Conservation (phyloP, 2,888 invertebrate genomes). For the Sepiola atlantica region DNA sequence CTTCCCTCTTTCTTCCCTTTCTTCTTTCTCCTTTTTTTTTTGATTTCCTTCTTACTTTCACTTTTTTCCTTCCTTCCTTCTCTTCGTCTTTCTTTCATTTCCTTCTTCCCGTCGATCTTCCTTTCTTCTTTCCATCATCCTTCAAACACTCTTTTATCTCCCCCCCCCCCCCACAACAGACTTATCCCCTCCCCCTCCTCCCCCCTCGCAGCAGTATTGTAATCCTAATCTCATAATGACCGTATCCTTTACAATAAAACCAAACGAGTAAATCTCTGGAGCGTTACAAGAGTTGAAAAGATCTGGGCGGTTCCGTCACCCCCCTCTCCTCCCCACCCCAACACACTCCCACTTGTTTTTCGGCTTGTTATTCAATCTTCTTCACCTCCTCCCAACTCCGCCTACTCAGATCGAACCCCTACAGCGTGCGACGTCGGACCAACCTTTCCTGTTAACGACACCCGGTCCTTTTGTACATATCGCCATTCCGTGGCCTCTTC, state of each 20-base stretch:
- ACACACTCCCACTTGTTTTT: neutral
- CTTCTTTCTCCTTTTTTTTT: too few species aligned
- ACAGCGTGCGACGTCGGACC: neutral
- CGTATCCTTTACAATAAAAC: neutral
- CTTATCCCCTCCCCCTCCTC: neutral
- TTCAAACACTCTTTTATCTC: neutral
- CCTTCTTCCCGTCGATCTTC: too few species aligned
- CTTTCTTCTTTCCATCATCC: neutral
- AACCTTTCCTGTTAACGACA: neutral
- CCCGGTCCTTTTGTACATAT: neutral
- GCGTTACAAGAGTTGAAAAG: neutral
- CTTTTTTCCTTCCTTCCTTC: neutral
- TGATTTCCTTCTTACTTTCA: neutral
- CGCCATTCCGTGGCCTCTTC: neutral
- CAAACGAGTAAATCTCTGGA: neutral
- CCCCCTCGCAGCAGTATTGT: neutral
- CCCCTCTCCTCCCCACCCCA: too few species aligned
- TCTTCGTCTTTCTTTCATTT: neutral
- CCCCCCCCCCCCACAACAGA: fast-evolving
- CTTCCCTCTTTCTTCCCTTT: neutral
- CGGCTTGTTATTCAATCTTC: neutral
- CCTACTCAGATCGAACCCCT: constrained; percentile 32
- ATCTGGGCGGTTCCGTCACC: neutral
- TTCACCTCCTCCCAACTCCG: constrained; percentile 21
- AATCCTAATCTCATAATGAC: neutral